phyloP scores from a whole-genome alignment of 1,140 invertebrate species.

The Planococcus citri region DNA sequence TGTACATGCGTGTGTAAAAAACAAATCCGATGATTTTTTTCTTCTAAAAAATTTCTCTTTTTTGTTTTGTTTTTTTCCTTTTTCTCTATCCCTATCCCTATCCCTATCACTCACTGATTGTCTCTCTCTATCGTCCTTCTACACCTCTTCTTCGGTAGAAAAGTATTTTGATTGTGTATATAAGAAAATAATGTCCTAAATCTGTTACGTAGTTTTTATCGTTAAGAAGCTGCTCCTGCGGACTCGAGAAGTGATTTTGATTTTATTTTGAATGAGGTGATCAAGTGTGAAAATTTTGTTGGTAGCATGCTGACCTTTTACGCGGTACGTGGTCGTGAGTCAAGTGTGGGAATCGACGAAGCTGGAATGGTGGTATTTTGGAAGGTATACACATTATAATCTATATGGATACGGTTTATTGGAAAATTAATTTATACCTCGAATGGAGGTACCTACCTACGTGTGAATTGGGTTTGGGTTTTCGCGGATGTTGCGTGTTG shows the following conservation, averaged over 20 bases:
- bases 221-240: not conserved
- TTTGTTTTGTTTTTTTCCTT: not conserved
- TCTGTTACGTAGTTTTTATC: not conserved
- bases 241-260: not conserved
- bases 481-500: not conserved
- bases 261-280: not conserved
- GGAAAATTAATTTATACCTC: not conserved
- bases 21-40: not conserved
- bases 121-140: no score
- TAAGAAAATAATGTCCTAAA: not conserved
- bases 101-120: no score
- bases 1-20: not conserved
- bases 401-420: not conserved
- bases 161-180: not conserved
- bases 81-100: no score
- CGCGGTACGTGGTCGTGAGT: not conserved
- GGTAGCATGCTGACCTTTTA: not conserved
- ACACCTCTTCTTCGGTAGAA: not conserved
- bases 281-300: not conserved
- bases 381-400: no score
- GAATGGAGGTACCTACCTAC: no score
- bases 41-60: not conserved
- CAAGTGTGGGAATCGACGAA: not conserved
- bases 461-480: not conserved
- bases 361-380: not conserved